Conservation (phyloP, 2,113 vertebrate genomes). For the Lagopus leucura region DNA sequence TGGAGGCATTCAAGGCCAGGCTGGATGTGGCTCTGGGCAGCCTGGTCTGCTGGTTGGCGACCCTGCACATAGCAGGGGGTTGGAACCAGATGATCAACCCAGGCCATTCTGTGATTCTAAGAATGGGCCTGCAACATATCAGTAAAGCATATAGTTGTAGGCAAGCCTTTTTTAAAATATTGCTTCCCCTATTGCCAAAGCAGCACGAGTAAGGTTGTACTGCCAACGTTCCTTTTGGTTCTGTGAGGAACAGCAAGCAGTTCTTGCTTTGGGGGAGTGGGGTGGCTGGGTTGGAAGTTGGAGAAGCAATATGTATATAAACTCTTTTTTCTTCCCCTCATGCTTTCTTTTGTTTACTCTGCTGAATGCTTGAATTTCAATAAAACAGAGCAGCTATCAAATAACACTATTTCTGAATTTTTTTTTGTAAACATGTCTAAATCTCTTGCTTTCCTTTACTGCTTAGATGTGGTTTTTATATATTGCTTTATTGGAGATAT, state of each 20-base stretch:
- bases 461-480: neutral
- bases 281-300: neutral
- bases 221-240: neutral
- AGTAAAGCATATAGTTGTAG: neutral
- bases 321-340: neutral
- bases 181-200: neutral
- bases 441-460: neutral
- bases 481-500: neutral
- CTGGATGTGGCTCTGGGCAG: too few relatives aligned
- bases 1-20: too few relatives aligned
- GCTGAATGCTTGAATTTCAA: neutral
- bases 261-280: neutral
- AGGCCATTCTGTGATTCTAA: too few relatives aligned
- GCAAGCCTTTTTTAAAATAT: neutral
- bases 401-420: accelerated
- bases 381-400: neutral
- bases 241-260: accelerated
- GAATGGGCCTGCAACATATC: neutral
- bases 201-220: neutral
- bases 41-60: too few relatives aligned
- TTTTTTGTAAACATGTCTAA: neutral
- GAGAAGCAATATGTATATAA: neutral
- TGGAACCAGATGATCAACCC: too few relatives aligned
- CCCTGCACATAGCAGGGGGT: too few relatives aligned
- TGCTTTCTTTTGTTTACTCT: neutral